Evolutionary conservation across 2,888 invertebrate genomes (phyloP).

Genomic region (Chalcosyrphus nemorum): DNA sequence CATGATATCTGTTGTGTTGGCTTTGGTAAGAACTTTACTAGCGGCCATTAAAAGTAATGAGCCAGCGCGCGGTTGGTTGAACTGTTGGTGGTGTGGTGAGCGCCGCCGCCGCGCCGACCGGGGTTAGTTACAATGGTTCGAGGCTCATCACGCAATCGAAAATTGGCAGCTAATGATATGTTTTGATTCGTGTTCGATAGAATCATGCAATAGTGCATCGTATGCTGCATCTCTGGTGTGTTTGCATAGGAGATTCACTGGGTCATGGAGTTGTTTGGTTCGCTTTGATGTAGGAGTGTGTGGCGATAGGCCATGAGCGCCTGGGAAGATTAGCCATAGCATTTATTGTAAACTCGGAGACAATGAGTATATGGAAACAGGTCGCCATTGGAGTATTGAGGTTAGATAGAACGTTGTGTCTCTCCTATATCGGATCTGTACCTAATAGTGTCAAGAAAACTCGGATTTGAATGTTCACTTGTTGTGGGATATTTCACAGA

Average conservation of each 20-base stretch:
- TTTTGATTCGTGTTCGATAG: constrained; percentile 52
- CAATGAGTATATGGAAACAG: too few relatives aligned
- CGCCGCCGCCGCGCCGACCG: too few relatives aligned
- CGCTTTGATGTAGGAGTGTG: background rate
- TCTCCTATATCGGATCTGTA: too few relatives aligned
- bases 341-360: too few relatives aligned
- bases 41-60: constrained; percentile 46
- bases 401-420: too few relatives aligned
- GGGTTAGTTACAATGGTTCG: constrained; percentile 18
- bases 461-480: too few relatives aligned
- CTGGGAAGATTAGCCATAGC: background rate
- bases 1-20: constrained; percentile 28
- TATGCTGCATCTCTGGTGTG: constrained; percentile 10
- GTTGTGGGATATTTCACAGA: too few relatives aligned
- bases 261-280: background rate
- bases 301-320: background rate
- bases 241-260: constrained; percentile 34
- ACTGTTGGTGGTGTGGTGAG: background rate
- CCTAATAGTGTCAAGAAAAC: too few relatives aligned
- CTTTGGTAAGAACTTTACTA: constrained; percentile 37
- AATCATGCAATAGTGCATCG: constrained; percentile 21
- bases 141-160: constrained; percentile 51
- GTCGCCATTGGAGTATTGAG: too few relatives aligned
- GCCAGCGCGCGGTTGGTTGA: too few relatives aligned
- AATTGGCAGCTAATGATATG: constrained; percentile 58